These are phyloP conservation scores for Mercenaria mercenaria DNA, from an alignment of 1,140 invertebrate species.

Conservation along the genomic window DNA sequence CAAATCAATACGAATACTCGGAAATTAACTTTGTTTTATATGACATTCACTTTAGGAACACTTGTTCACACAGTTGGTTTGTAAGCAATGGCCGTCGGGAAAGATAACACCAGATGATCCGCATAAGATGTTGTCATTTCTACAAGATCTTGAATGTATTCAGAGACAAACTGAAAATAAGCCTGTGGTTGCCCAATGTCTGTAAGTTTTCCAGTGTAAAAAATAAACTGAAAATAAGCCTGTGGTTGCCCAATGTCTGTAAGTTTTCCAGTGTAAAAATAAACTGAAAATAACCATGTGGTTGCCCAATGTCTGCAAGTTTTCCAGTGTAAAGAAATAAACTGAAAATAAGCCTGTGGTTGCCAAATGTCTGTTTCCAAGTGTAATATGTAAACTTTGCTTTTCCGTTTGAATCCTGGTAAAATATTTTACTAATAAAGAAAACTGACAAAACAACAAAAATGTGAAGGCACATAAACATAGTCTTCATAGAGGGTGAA, in stretches of 20 bases:
- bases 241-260: constrained; percentile 7
- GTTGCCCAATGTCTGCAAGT: constrained; percentile 30
- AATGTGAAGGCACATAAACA: too few species aligned
- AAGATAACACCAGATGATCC: not conserved
- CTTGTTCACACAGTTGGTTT: not conserved
- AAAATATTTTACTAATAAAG: too few species aligned
- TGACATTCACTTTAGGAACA: constrained; percentile 25
- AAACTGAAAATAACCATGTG: not conserved
- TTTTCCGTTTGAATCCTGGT: too few species aligned
- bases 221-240: not conserved
- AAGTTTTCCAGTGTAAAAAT: constrained; percentile 24
- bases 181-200: not conserved
- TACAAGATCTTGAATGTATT: not conserved
- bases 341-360: not conserved
- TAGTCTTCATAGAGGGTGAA: too few species aligned
- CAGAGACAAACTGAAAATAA: not conserved
- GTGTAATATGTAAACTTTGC: not conserved
- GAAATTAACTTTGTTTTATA: too few species aligned
- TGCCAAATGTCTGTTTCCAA: constrained; percentile 15
- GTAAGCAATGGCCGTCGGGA: not conserved
- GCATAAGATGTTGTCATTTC: not conserved
- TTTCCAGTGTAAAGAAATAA: not conserved
- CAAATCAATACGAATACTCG: too few species aligned
- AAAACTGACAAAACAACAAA: too few species aligned
- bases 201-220: constrained; percentile 50